These are phyloP conservation scores for Calephelis nemesis DNA, from an alignment of 1,140 invertebrate species.

Conservation along the genomic window DNA sequence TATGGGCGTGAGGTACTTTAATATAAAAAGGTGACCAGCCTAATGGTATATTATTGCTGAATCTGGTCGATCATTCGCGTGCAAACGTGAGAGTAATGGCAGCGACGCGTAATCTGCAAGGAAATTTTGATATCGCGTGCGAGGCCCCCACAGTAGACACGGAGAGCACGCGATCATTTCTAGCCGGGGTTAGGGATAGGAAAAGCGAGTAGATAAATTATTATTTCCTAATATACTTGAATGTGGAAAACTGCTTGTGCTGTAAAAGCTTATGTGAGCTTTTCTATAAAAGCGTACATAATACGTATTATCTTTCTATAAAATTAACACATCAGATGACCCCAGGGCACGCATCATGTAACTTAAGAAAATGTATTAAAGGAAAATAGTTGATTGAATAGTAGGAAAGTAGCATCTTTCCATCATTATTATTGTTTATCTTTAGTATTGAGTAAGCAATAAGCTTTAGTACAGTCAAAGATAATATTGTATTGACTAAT, in stretches of 20 bases:
- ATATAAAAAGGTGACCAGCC: constrained; percentile 13
- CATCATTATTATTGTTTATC: constrained; percentile 1
- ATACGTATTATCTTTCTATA: constrained; percentile 20
- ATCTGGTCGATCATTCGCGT: constrained; percentile 43
- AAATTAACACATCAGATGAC: constrained; percentile 70
- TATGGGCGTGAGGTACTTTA: background rate
- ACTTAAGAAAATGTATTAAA: constrained; percentile 20
- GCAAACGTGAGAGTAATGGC: constrained; percentile 45
- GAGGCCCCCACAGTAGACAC: constrained; percentile 26
- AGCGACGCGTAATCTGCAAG: constrained; percentile 53
- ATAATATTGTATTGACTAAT: too few species aligned
- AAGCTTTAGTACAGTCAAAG: too few species aligned
- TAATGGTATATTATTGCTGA: constrained; percentile 12
- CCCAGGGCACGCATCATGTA: constrained; percentile 33
- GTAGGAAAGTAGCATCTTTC: constrained; percentile 1
- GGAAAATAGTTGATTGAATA: background rate
- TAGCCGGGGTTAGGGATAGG: constrained; percentile 30
- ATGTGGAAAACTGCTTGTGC: constrained; percentile 29
- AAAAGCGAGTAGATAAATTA: constrained; percentile 66
- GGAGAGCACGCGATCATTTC: constrained; percentile 65
- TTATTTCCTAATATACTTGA: constrained; percentile 42
- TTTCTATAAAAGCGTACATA: too few species aligned
- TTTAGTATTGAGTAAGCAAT: background rate
- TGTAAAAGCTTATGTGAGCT: constrained; percentile 8
- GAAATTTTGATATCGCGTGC: constrained; percentile 73